Evolutionary conservation across 2,888 invertebrate genomes (phyloP).

Genomic region (Scotopteryx bipunctaria): DNA sequence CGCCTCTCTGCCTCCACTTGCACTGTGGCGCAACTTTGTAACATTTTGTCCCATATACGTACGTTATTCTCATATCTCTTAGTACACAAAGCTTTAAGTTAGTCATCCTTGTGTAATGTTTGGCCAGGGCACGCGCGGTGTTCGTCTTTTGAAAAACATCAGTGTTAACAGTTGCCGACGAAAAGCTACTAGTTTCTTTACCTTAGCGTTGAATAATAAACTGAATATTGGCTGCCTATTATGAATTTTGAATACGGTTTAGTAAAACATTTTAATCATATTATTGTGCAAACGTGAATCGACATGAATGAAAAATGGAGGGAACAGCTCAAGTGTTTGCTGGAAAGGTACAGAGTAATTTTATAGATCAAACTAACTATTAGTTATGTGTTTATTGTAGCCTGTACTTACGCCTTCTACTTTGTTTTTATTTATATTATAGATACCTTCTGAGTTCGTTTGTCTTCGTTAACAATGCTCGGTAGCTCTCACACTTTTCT

Average conservation of each 20-base stretch:
- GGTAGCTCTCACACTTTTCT: conserved; percentile 36
- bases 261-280: conserved; percentile 2
- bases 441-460: conserved; percentile 13
- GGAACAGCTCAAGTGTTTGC: conserved; percentile 54
- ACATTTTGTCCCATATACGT: conserved; percentile 68
- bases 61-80: conserved; percentile 59
- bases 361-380: not conserved
- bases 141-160: conserved; percentile 35
- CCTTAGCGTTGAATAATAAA: not conserved
- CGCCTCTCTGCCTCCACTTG: conserved; percentile 47
- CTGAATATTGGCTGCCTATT: not conserved
- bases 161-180: conserved; percentile 38
- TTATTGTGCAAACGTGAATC: conserved; percentile 37
- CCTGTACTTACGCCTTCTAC: not conserved
- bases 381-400: not conserved
- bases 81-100: conserved; percentile 57
- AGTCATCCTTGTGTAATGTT: conserved; percentile 58
- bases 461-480: conserved; percentile 28
- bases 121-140: conserved; percentile 46
- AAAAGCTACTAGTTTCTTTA: conserved; percentile 34
- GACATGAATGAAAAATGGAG: conserved; percentile 53
- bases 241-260: not conserved
- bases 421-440: too few relatives aligned
- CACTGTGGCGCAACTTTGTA: conserved; percentile 53
- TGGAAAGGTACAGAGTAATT: conserved; percentile 51